Evolutionary conservation across 2,113 vertebrate genomes (phyloP).

Genomic region (Chitala chitala): DNA sequence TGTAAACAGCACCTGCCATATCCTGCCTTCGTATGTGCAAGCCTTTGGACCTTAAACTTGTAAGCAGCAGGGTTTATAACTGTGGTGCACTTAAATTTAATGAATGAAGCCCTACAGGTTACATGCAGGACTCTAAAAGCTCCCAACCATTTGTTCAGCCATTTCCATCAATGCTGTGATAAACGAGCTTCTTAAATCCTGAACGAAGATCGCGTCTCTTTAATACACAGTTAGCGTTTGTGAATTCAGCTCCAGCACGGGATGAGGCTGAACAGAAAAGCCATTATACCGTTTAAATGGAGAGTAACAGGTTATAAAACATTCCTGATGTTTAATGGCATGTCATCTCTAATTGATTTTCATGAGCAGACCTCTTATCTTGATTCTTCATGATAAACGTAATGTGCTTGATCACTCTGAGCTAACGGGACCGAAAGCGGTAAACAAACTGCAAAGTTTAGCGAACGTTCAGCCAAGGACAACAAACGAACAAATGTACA

Average conservation of each 20-base stretch:
- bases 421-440: not conserved
- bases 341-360: not conserved
- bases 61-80: not conserved
- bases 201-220: not conserved
- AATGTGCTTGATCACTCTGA: not conserved
- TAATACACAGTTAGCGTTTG: not conserved
- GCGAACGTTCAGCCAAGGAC: not conserved
- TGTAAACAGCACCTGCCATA: too few relatives aligned
- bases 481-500: not conserved
- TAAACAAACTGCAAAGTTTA: not conserved
- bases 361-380: not conserved
- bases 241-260: not conserved
- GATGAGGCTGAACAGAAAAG: not conserved
- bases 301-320: slow-evolving; percentile 2
- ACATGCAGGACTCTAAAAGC: not conserved
- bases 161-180: not conserved
- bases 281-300: not conserved
- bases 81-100: not conserved
- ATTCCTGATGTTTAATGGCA: not conserved
- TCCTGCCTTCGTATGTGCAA: too few relatives aligned
- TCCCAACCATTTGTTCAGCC: not conserved
- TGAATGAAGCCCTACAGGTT: not conserved
- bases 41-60: too few relatives aligned
- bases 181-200: not conserved
- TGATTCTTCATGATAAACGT: not conserved